A percentile compares a stretch with the other conserved stretches of the same genome.
phyloP scores from a whole-genome alignment of 2,797 vertebrate genomes.

The Coluber constrictor region DNA sequence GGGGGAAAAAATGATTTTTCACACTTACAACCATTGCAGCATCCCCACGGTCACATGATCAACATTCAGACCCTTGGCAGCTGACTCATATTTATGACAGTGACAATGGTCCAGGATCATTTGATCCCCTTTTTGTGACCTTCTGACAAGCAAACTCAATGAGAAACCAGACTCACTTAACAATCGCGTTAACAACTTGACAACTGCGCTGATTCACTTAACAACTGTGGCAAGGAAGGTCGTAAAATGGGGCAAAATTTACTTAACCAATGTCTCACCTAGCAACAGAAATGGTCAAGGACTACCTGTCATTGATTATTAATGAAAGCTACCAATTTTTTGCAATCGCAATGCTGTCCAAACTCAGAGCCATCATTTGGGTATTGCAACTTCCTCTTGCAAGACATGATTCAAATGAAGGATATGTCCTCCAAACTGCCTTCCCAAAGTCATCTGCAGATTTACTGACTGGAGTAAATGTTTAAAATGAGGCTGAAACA shows the following conservation, averaged over 20 bases:
- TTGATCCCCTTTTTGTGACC: not conserved
- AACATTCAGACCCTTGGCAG: not conserved
- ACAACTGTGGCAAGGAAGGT: not conserved
- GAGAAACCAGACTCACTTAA: not conserved
- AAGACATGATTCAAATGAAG: conserved; percentile 46
- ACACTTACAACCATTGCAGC: not conserved
- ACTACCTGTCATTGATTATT: conserved; percentile 57
- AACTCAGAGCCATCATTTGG: conserved; percentile 53
- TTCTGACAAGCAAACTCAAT: not conserved
- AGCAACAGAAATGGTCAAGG: not conserved
- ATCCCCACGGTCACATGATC: not conserved
- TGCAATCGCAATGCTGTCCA: conserved; percentile 37
- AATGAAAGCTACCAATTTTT: conserved; percentile 64
- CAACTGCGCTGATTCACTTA: not conserved
- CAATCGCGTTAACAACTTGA: too few species aligned
- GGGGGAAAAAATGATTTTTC: not conserved
- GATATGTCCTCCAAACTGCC: conserved; percentile 63
- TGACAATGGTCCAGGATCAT: not conserved
- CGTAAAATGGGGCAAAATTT: not conserved
- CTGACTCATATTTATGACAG: not conserved
- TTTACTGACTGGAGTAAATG: conserved; percentile 64
- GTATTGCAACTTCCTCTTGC: conserved; percentile 61
- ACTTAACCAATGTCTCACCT: not conserved
- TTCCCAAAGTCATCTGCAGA: conserved; percentile 50
- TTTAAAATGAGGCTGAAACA: conserved; percentile 44